Evolutionary conservation across 2,888 invertebrate genomes (phyloP), one percentile per base, ranked within the genome.

Genomic region (Rhogogaster chlorosoma): DNA sequence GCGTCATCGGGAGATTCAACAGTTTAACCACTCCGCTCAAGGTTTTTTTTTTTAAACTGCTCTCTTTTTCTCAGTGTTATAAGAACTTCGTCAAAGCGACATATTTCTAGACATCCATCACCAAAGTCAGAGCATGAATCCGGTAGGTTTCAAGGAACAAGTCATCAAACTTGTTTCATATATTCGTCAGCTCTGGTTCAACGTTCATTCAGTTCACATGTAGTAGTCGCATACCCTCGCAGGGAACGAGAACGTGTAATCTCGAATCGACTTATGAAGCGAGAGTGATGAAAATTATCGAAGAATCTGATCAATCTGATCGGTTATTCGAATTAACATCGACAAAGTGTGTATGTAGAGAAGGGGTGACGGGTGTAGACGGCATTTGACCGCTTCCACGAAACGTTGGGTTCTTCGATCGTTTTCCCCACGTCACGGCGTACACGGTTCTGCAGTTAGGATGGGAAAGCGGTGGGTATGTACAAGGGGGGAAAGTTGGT

Each of bases 391-490:
- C 83, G 83, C 22, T 83, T 42, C 67, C 45, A 83, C 83, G 57
- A 38, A 61, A 61, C 57, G 67, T n/a, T 83, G 64, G 67, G 83
- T 45, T 45, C 83, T 83, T 83, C 83, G 83, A 83, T 83, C 83
- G 83, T 83, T 83, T 80, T 83, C 83, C 64, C 67, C 83, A 70
- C 67, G 67, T 83, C 83, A 83, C 67, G 67, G 32, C 70, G 83
- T 83, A 83, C 83, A 83, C 83, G 83, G 83, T 83, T 83, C 83
- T 45, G 67, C 83, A 83, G 83, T 83, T 83, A 83, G 83, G 83
- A 83, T 83, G 67, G 45, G 32, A 80, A 80, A 80, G 57, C 80
- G 80, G 77, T 38, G 22, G 83, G 83, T 45, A 70, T 83, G 64
- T 83, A 83, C 67, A 70, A 36, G 38, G 83, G 83, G 45, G 42